These are phyloP conservation scores for Eidolon dupreanum DNA, from an alignment of 2,797 vertebrate genomes.

Conservation along the genomic window DNA sequence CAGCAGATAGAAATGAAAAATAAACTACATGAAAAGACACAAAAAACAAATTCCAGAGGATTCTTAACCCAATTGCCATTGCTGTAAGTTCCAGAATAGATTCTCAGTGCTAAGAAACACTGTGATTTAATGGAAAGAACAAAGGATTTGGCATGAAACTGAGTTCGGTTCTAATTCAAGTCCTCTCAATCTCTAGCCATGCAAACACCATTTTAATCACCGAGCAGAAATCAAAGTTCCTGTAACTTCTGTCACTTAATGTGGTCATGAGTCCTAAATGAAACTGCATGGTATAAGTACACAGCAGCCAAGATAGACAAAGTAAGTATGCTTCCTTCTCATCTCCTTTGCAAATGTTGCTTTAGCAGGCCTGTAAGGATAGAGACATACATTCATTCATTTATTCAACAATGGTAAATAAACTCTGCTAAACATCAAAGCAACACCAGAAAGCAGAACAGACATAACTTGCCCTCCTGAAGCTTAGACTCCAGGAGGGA, in stretches of 20 bases:
- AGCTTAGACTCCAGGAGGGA: background rate
- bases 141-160: background rate
- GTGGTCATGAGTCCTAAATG: background rate
- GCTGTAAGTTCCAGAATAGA: background rate
- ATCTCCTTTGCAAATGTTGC: background rate
- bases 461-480: background rate
- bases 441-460: background rate
- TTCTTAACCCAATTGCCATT: background rate
- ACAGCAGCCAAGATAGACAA: background rate
- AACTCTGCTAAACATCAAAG: background rate
- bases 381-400: background rate
- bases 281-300: background rate
- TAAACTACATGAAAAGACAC: background rate
- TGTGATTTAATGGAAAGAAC: background rate
- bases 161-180: background rate
- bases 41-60: constrained; percentile 27
- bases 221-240: background rate
- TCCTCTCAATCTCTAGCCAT: background rate
- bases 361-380: background rate
- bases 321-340: background rate
- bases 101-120: background rate
- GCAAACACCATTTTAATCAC: background rate
- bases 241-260: background rate
- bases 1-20: constrained; percentile 53
- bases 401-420: background rate